Evolutionary conservation across 1,140 invertebrate genomes (phyloP).

Genomic region (Euwallacea similis): DNA sequence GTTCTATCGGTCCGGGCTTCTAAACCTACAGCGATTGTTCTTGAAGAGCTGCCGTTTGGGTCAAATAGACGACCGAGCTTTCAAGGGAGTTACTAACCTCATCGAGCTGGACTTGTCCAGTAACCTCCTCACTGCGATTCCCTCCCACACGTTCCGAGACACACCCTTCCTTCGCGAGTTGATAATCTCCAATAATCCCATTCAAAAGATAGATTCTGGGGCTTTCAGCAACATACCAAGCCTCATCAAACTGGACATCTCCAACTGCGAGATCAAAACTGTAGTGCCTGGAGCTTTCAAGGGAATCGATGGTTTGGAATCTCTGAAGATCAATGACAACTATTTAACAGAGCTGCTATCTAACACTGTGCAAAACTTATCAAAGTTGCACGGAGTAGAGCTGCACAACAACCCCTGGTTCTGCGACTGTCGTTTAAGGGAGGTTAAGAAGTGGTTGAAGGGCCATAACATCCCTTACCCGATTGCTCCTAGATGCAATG

Average conservation of each 20-base stretch:
- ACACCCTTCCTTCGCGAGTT: slow-evolving; percentile 80
- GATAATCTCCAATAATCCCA: slow-evolving; percentile 76
- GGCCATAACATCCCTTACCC: slow-evolving; percentile 80
- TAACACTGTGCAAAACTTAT: slow-evolving; percentile 71
- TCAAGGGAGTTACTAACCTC: slow-evolving; percentile 82
- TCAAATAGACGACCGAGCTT: slow-evolving; percentile 80
- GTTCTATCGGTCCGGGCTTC: slow-evolving; percentile 75
- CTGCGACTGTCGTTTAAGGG: slow-evolving; percentile 83
- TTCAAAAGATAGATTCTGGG: slow-evolving; percentile 73
- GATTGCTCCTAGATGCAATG: slow-evolving; percentile 72
- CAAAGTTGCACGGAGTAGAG: slow-evolving; percentile 78
- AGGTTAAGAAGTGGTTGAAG: slow-evolving; percentile 81
- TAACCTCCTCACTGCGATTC: slow-evolving; percentile 77
- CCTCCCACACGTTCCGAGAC: slow-evolving; percentile 74
- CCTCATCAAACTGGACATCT: slow-evolving; percentile 82
- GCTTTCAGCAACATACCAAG: slow-evolving; percentile 75
- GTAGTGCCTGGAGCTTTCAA: slow-evolving; percentile 78
- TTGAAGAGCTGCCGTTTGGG: slow-evolving; percentile 78
- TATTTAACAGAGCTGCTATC: slow-evolving; percentile 70
- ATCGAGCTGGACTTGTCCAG: slow-evolving; percentile 85
- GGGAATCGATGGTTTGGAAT: slow-evolving; percentile 74
- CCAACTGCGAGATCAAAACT: slow-evolving; percentile 75
- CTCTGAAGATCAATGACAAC: slow-evolving; percentile 81
- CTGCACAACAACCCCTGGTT: slow-evolving; percentile 90
- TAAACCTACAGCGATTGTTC: slow-evolving; percentile 85